Conservation (phyloP, 2,797 vertebrate species). For the Arnoldichthys spilopterus region DNA sequence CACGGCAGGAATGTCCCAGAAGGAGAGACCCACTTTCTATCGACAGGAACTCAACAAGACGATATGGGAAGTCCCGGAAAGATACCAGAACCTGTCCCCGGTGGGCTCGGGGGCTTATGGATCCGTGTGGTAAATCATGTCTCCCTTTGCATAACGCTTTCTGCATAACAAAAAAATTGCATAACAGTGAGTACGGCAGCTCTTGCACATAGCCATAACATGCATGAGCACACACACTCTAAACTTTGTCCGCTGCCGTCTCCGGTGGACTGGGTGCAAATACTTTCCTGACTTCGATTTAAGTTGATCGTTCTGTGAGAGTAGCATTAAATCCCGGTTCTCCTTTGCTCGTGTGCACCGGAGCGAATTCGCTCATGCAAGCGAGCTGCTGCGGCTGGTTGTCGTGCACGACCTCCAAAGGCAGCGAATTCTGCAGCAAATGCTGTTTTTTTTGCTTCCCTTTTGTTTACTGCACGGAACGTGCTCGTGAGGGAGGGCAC, state of each 20-base stretch:
- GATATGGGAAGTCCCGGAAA: conserved; percentile 93
- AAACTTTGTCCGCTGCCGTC: background rate
- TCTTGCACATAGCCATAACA: background rate
- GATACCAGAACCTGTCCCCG: conserved; percentile 88
- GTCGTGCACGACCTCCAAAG: background rate
- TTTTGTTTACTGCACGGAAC: conserved; percentile 9
- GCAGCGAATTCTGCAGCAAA: background rate
- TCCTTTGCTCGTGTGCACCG: background rate
- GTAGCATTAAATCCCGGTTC: background rate
- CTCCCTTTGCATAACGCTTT: background rate
- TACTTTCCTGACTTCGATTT: background rate
- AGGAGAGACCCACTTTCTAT: conserved; percentile 88
- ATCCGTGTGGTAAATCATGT: conserved; percentile 89
- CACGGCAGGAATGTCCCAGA: conserved; percentile 84
- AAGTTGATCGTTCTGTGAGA: background rate
- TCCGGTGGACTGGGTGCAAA: background rate
- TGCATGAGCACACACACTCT: background rate
- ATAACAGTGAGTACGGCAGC: conserved; percentile 14
- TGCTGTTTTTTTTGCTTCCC: background rate
- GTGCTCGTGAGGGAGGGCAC: background rate
- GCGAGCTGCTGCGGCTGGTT: background rate
- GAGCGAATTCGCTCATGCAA: background rate
- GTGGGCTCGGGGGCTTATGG: conserved; percentile 96
- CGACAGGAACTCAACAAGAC: conserved; percentile 95
- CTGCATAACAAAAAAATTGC: conserved; percentile 38